Evolutionary conservation across 2,113 vertebrate genomes (phyloP).

Genomic region (Eulemur rufifrons): DNA sequence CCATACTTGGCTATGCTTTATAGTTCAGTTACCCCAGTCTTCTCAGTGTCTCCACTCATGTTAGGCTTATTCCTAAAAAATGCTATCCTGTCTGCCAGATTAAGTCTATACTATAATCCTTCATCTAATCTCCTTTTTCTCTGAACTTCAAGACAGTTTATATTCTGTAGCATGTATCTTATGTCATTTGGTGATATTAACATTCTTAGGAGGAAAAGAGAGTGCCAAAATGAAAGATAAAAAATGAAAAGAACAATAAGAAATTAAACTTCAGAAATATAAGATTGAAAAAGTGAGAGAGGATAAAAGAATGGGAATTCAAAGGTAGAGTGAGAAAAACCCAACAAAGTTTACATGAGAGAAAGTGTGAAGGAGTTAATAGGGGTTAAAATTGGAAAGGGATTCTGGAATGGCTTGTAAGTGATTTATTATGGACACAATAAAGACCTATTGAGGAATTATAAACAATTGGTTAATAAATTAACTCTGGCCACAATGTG

Average conservation of each 20-base stretch:
- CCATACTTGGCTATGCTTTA: accelerated
- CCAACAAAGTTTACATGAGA: background rate
- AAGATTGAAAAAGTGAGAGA: background rate
- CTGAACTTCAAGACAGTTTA: background rate
- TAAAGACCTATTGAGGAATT: background rate
- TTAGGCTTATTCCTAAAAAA: background rate
- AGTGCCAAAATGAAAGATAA: background rate
- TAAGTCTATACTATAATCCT: background rate
- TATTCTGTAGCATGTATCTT: background rate
- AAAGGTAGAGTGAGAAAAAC: background rate
- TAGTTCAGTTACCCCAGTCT: background rate
- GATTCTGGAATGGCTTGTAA: background rate
- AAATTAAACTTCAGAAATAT: background rate
- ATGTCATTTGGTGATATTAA: background rate
- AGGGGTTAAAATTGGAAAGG: background rate
- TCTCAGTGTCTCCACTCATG: background rate
- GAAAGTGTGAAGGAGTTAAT: background rate
- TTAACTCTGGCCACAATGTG: background rate
- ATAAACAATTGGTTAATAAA: background rate
- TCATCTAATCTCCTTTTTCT: background rate
- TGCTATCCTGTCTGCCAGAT: background rate
- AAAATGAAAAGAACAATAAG: background rate
- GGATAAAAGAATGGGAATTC: background rate
- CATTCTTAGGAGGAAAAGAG: background rate
- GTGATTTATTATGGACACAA: background rate